Conservation (phyloP, 2,113 vertebrate genomes). For the Anas platyrhynchos region DNA sequence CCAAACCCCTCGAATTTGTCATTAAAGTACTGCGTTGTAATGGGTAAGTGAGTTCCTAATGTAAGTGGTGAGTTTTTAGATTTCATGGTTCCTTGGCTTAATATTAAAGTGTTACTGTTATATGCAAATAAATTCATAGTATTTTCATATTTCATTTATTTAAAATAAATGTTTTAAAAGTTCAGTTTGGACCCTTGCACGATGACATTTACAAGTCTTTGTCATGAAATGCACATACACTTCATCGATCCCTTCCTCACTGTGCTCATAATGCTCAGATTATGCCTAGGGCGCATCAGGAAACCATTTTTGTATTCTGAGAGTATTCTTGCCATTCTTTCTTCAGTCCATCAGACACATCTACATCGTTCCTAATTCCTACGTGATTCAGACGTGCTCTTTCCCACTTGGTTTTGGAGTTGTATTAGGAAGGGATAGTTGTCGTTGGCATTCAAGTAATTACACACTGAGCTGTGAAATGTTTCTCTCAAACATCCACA, state of each 20-base stretch:
- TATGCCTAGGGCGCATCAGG: background rate
- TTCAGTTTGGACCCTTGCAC: background rate
- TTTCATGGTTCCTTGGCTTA: slow-evolving; percentile 43
- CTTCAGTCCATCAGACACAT: background rate
- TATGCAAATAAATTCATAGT: slow-evolving; percentile 39
- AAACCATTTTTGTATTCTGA: background rate
- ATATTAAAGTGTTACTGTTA: slow-evolving; percentile 59
- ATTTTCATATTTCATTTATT: slow-evolving; percentile 62
- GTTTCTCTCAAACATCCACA: background rate
- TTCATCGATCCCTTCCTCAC: background rate
- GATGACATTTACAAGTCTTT: background rate
- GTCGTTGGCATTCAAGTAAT: background rate
- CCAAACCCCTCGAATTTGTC: background rate
- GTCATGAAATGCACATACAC: background rate
- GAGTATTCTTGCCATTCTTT: background rate
- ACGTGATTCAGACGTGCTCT: fast-evolving
- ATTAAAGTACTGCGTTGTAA: slow-evolving; percentile 39
- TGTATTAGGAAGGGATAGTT: background rate
- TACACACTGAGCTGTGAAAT: fast-evolving
- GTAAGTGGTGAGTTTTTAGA: slow-evolving; percentile 47
- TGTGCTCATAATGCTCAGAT: background rate
- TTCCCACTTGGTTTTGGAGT: background rate
- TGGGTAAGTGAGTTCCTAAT: slow-evolving; percentile 23
- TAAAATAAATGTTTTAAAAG: slow-evolving; percentile 36
- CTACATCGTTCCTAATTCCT: fast-evolving